Base-by-base conservation (phyloP, 2,113 vertebrate species). In the Podarcis raffonei region DNA sequence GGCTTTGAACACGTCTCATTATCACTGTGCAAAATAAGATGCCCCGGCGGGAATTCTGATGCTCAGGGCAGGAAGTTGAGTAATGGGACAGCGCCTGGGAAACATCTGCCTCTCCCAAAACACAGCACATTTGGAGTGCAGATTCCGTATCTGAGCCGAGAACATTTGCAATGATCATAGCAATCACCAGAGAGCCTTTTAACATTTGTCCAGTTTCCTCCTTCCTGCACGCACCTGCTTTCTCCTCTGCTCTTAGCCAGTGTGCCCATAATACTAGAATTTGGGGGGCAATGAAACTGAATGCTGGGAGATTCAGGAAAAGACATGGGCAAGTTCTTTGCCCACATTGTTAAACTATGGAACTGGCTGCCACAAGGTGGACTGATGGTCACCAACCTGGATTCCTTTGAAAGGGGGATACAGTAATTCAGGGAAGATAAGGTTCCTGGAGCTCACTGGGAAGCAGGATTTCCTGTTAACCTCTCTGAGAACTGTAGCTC, bases 1-100 rank as follows among this genome's bases (percentile, higher is more conserved):
- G 62, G 81, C 81, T 83, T 76, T 83, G 81, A 88, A 77, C 72
- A 83, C 32, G 48, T 83, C 87, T 88, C 76, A 88, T 88, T 83
- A 77, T 83, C 87, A 83, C 80, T 68, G 81, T 53, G 59, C 72
- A 68, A 88, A 77, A 66, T 48, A 42, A 66, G 72, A 77, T 68
- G 87, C 53, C 74, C 80, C 59, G 7, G 59, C 68, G 87, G 87
- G 87, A 65, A 77, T 77, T 68, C 37, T 77, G 62, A 68, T 42
- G 81, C 87, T 77, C 57, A 27, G 37, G 59, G 59, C 37, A 83
- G 87, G n/a, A 77, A 68, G 87, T 76, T 66, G 59, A 83, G 62
- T 83, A 83, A 83, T 68, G 72, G 72, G 81, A 48, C 32, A 23
- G 80, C 77, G 59, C 81, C 87, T 53, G 5, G 11, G 59, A 48